Base-by-base conservation (phyloP, 2,797 vertebrate genomes). In the Xiphorhynchus erythropygius region DNA sequence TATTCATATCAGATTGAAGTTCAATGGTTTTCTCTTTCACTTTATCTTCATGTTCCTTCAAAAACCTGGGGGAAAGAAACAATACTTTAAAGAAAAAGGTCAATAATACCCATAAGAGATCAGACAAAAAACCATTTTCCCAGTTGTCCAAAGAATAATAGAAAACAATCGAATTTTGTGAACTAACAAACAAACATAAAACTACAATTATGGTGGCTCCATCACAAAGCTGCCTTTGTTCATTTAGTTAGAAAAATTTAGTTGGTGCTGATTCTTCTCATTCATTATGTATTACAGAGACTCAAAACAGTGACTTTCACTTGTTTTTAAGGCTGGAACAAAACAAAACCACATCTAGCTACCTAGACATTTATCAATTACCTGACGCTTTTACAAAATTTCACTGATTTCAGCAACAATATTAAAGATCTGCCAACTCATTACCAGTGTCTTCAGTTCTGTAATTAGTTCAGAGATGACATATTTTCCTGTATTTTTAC, bases 31-130 rank as follows among this genome's bases (percentile, higher is more conserved):
- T 99, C 94, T 99, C 98, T 96, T 98, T 99, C 59, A 98, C 98
- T 92, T 97, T 93, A 95, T 99, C 99, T 96, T 99, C 98, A 3
- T 98, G 98, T 55, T 99, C 98, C 94, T 99, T 99, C 75, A 99
- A 98, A 92, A 98, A 97, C 99, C 99, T 96, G 82, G 8, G 47
- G 33, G 19, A 83, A 81, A 68, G n/a, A 90, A 84, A 91, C 15
- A 84, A 65, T 9, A 42, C 19, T 57, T 77, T 70, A 77, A 21
- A 90, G 55, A 11, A 49, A 59, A 35, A 70, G 49, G 2, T 53
- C 33, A 63, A 2, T 21, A 86, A 86, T 44, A 75, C 7, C 13
- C 37, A 11, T 18, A 84, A 56, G 35, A 74, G 30, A 69, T 14
- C 13, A 39, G 69, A 57, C 8, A 52, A 59, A 56, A 68, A 68